phyloP scores from a whole-genome alignment of 2,113 vertebrate species.

The Pterocles orientalis region DNA sequence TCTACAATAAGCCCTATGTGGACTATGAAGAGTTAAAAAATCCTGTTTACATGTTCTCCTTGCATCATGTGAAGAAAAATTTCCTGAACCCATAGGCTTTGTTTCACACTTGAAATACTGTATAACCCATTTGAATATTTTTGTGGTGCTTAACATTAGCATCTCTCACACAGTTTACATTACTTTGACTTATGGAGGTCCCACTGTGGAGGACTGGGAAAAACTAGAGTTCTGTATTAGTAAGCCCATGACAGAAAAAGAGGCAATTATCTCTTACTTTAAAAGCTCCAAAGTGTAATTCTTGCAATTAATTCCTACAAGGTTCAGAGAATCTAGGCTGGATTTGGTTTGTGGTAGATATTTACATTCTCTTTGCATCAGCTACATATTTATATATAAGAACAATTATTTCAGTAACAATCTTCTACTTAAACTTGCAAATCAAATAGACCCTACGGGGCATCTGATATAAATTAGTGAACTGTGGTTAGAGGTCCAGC shows the following conservation, averaged over 20 bases:
- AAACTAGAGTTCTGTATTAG: slow-evolving; percentile 44
- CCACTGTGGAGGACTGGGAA: slow-evolving; percentile 45
- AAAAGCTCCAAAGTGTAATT: slow-evolving; percentile 50
- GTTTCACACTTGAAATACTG: slow-evolving; percentile 61
- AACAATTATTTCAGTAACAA: neutral
- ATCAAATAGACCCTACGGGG: slow-evolving; percentile 7
- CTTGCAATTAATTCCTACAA: slow-evolving; percentile 53
- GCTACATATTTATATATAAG: slow-evolving; percentile 15
- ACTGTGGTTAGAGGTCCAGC: neutral
- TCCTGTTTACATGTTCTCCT: slow-evolving; percentile 1
- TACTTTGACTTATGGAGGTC: slow-evolving; percentile 61
- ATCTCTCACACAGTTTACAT: slow-evolving; percentile 55
- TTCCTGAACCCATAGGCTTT: slow-evolving; percentile 42
- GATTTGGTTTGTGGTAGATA: slow-evolving; percentile 17
- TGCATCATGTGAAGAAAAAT: slow-evolving; percentile 16
- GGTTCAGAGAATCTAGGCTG: slow-evolving; percentile 29
- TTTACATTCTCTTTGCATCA: slow-evolving; percentile 31
- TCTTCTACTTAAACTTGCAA: slow-evolving; percentile 41
- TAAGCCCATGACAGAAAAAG: slow-evolving; percentile 43
- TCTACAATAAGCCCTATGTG: neutral
- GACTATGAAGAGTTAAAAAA: slow-evolving; percentile 15
- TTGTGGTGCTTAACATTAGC: slow-evolving; percentile 47
- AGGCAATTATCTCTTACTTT: slow-evolving; percentile 56
- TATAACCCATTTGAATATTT: slow-evolving; percentile 56
- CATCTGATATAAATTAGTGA: slow-evolving; percentile 1